Conservation (phyloP, 2,113 vertebrate species). For the Alligator mississippiensis region DNA sequence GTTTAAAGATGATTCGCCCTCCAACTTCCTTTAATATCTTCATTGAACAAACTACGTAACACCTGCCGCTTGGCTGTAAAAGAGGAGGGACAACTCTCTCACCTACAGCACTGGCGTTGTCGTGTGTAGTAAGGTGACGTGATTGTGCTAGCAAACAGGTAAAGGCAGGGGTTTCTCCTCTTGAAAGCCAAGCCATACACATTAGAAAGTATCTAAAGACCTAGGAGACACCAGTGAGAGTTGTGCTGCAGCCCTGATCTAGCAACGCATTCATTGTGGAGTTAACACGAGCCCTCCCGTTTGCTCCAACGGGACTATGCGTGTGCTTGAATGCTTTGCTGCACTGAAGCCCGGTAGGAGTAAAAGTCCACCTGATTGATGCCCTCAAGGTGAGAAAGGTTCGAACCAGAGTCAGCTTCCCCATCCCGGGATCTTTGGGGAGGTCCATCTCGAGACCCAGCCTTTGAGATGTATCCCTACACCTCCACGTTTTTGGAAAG, state of each 20-base stretch:
- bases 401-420: conserved; percentile 22
- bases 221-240: not conserved
- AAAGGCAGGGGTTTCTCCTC: conserved; percentile 36
- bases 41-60: not conserved
- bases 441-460: conserved; percentile 30
- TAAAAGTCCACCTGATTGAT: conserved; percentile 3
- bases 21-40: not conserved
- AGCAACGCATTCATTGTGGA: conserved; percentile 1
- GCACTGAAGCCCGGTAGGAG: conserved; percentile 35
- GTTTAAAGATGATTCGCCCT: not conserved
- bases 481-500: not conserved
- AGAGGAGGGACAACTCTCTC: not conserved
- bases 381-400: conserved; percentile 28
- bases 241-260: conserved; percentile 44
- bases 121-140: not conserved
- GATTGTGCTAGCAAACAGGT: not conserved
- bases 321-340: conserved; percentile 42
- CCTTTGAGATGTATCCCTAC: not conserved
- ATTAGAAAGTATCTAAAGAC: conserved; percentile 6
- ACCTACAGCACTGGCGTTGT: conserved; percentile 6
- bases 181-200: conserved; percentile 14
- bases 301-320: conserved; percentile 52
- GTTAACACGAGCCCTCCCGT: not conserved
- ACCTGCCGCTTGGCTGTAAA: not conserved
- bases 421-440: conserved; percentile 32